A percentile compares a stretch with the other conserved stretches of the same genome.
These are phyloP conservation scores for Eidolon helvum DNA, from an alignment of 2,113 vertebrate genomes.

Conservation along the genomic window DNA sequence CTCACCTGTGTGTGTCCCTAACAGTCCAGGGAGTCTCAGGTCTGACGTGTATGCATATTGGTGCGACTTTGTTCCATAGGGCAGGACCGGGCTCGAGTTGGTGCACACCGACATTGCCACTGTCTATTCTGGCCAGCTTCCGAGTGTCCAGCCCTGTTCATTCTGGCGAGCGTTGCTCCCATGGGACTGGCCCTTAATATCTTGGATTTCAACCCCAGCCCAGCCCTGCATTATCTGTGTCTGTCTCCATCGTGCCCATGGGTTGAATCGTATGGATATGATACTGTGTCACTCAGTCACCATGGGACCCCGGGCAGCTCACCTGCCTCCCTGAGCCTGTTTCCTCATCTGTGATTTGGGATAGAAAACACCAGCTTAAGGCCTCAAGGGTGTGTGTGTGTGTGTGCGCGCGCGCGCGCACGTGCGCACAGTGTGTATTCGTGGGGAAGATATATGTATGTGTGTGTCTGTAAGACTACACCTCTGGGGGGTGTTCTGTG, in stretches of 20 bases:
- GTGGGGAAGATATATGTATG: neutral
- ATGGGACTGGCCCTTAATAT: neutral
- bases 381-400: neutral
- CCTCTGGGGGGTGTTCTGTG: neutral
- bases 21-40: neutral
- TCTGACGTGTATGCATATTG: rapidly evolving
- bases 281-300: neutral
- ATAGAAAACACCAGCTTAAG: neutral
- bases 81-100: neutral
- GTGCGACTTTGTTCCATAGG: no score
- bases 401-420: rapidly evolving
- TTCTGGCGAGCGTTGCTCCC: neutral
- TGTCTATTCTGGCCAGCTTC: neutral
- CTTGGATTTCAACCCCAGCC: neutral
- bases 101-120: neutral
- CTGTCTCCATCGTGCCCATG: rapidly evolving
- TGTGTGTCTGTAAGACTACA: neutral
- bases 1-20: neutral
- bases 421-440: neutral
- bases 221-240: neutral
- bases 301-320: neutral
- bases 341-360: neutral
- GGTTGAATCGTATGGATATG: neutral
- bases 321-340: neutral
- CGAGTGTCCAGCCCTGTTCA: rapidly evolving